A percentile compares a stretch with the other conserved stretches of the same genome.
Conservation (phyloP, 2,113 vertebrate genomes). For the Lepus americanus region DNA sequence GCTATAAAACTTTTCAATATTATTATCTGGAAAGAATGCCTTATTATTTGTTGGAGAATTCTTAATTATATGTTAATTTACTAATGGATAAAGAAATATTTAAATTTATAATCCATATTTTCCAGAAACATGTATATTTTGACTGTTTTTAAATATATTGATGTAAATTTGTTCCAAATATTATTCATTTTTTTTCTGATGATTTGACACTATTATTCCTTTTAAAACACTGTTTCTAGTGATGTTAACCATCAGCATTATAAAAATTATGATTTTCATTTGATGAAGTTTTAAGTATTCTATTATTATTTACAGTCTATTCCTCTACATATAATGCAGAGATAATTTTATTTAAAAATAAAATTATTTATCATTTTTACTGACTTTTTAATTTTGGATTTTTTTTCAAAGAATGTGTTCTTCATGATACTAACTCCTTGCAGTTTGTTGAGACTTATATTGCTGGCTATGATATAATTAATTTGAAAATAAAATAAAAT, state of each 20-base stretch:
- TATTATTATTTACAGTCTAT: not conserved
- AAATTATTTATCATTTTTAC: no score
- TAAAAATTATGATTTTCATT: not conserved
- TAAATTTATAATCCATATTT: not conserved
- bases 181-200: not conserved
- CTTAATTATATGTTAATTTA: not conserved
- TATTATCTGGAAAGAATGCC: not conserved
- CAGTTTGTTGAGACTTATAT: not conserved
- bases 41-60: not conserved
- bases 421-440: not conserved
- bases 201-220: not conserved
- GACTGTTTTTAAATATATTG: not conserved
- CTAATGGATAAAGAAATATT: no score
- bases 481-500: not conserved
- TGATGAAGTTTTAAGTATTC: not conserved
- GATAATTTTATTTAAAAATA: not conserved
- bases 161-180: not conserved
- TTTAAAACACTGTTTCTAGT: not conserved
- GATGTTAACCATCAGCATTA: not conserved
- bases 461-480: not conserved
- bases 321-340: not conserved
- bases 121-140: not conserved
- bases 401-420: not conserved
- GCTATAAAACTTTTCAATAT: not conserved
- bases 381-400: no score